A percentile compares a stretch with the other conserved stretches of the same genome.
Evolutionary conservation across 2,113 vertebrate genomes (phyloP).

Genomic region (Globicephala melas): DNA sequence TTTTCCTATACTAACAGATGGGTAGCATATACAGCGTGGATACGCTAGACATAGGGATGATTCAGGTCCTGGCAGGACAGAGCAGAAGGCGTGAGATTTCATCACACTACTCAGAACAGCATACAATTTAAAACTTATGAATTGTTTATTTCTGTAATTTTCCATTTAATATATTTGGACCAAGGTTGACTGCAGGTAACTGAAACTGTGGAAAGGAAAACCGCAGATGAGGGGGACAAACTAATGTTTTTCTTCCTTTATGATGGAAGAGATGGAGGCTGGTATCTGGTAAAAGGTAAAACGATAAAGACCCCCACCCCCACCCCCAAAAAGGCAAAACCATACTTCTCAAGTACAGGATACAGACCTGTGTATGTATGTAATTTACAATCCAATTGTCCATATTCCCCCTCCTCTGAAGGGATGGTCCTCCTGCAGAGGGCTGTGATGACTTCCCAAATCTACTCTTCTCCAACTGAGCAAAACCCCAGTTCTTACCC

Average conservation of each 20-base stretch:
- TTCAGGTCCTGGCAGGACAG: neutral
- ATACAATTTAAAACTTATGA: neutral
- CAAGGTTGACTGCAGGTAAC: neutral
- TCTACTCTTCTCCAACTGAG: neutral
- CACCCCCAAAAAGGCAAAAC: neutral
- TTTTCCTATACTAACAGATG: neutral
- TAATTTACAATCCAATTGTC: neutral
- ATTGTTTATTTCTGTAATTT: neutral
- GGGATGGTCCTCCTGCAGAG: neutral
- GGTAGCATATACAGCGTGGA: neutral
- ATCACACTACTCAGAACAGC: neutral
- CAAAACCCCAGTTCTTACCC: neutral
- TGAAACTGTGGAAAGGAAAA: neutral
- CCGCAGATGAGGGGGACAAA: neutral
- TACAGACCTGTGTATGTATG: neutral
- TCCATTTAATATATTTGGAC: neutral
- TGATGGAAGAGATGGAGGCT: neutral
- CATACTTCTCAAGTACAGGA: neutral
- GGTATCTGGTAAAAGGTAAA: neutral
- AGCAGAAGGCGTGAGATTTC: neutral
- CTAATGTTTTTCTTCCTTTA: conserved; percentile 31
- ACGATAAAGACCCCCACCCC: neutral
- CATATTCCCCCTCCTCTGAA: neutral
- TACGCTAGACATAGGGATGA: neutral
- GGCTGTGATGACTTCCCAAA: neutral